Conservation (phyloP, 2,888 invertebrate species). For the Lasioglossum pauxillum region DNA sequence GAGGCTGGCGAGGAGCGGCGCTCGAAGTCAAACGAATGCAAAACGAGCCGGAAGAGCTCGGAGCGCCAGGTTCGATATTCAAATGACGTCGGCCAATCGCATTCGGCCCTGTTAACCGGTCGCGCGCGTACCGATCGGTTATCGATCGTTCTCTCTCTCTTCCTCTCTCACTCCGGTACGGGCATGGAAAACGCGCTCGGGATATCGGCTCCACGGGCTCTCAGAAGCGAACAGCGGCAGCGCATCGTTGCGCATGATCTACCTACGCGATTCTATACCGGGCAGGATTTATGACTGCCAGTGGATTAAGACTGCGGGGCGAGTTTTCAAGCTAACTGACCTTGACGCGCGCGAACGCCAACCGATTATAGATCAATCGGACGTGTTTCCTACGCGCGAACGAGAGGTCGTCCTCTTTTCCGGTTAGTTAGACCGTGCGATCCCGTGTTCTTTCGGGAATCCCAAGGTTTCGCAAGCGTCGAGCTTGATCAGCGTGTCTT, state of each 20-base stretch:
- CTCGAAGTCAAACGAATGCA: not conserved
- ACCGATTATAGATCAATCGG: conserved; percentile 51
- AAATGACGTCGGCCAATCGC: conserved; percentile 26
- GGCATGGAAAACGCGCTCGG: conserved; percentile 31
- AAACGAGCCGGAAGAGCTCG: conserved; percentile 31
- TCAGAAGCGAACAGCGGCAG: conserved; percentile 21
- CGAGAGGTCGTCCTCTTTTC: not conserved
- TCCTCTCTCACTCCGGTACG: not conserved
- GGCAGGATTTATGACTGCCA: conserved; percentile 60
- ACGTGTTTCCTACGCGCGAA: conserved; percentile 5
- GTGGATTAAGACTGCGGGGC: conserved; percentile 55
- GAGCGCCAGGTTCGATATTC: conserved; percentile 35
- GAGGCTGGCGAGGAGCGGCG: not conserved
- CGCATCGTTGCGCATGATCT: conserved; percentile 64
- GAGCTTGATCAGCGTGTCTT: not conserved
- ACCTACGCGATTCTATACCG: conserved; percentile 62
- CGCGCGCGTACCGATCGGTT: conserved; percentile 52
- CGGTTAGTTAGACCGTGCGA: not conserved
- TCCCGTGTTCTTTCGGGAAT: not conserved
- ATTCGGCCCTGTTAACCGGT: conserved; percentile 37
- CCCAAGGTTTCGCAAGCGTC: not conserved
- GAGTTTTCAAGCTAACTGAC: conserved; percentile 54
- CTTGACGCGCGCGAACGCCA: conserved; percentile 57
- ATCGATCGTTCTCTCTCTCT: conserved; percentile 51
- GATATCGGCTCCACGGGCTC: not conserved